These are phyloP conservation scores for Tachycineta bicolor DNA, from an alignment of 2,113 vertebrate genomes.

Conservation along the genomic window DNA sequence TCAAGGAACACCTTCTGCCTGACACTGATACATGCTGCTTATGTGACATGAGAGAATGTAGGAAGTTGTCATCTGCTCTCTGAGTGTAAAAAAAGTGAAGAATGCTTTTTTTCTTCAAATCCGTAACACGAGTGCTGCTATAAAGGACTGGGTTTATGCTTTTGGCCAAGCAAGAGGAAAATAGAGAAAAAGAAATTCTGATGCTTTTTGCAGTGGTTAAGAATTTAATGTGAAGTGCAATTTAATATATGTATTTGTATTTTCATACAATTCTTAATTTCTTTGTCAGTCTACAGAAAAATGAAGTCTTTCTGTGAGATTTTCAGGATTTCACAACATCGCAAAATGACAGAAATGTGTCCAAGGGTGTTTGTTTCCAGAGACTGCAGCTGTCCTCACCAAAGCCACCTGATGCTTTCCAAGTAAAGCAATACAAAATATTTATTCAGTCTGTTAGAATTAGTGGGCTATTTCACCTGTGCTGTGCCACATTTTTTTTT, in stretches of 20 bases:
- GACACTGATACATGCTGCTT: constrained; percentile 13
- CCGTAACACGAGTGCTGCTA: neutral
- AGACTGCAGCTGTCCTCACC: neutral
- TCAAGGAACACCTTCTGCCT: constrained; percentile 36
- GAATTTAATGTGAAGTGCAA: neutral
- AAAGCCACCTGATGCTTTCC: neutral
- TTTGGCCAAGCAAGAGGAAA: neutral
- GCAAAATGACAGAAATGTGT: neutral
- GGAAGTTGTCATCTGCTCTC: constrained; percentile 33
- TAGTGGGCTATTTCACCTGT: neutral
- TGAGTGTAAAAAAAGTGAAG: neutral
- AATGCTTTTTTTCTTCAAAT: neutral
- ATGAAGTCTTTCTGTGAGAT: neutral
- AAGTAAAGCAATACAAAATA: neutral
- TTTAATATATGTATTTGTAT: neutral
- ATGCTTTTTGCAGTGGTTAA: neutral
- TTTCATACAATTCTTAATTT: neutral
- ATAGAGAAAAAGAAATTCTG: neutral
- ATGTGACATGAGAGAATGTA: constrained; percentile 17
- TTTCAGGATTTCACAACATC: neutral
- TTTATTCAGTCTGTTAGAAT: neutral
- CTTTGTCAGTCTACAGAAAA: neutral
- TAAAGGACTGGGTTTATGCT: neutral
- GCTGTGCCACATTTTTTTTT: neutral
- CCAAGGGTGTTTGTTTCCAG: neutral